phyloP scores from a whole-genome alignment of 2,888 invertebrate species.

The Drosophila aldrichi region DNA sequence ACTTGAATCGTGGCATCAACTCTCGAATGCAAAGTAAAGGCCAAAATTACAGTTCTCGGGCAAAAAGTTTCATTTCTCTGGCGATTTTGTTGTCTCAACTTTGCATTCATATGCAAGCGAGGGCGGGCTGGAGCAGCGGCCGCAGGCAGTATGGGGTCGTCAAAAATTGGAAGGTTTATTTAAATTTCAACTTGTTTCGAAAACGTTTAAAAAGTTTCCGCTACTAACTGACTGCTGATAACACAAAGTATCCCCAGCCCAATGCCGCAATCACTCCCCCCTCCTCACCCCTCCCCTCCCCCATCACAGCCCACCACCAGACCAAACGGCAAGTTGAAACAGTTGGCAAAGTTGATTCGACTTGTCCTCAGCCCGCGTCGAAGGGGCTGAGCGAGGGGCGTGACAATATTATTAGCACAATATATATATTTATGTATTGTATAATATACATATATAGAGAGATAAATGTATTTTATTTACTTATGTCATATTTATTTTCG shows the following conservation, averaged over 20 bases:
- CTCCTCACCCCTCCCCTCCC: neutral
- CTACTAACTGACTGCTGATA: slow-evolving; percentile 80
- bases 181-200: slow-evolving; percentile 79
- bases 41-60: slow-evolving; percentile 59
- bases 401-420: slow-evolving; percentile 75
- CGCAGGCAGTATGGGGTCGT: slow-evolving; percentile 45
- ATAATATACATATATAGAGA: slow-evolving; percentile 52
- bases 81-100: slow-evolving; percentile 75
- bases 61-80: slow-evolving; percentile 71
- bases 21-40: slow-evolving; percentile 57
- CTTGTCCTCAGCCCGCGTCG: slow-evolving; percentile 30
- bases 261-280: slow-evolving; percentile 3
- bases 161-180: slow-evolving; percentile 79
- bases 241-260: slow-evolving; percentile 63
- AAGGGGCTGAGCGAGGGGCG: slow-evolving; percentile 9
- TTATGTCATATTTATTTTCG: slow-evolving; percentile 16
- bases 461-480: slow-evolving; percentile 19
- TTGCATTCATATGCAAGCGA: slow-evolving; percentile 57
- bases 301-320: neutral
- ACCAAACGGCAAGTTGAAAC: slow-evolving; percentile 48
- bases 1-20: slow-evolving; percentile 41
- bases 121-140: neutral
- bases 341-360: slow-evolving; percentile 61
- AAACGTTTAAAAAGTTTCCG: slow-evolving; percentile 78
- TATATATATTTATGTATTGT: slow-evolving; percentile 54